Conservation (phyloP, 1,140 invertebrate genomes). For the Mizuhopecten yessoensis region DNA sequence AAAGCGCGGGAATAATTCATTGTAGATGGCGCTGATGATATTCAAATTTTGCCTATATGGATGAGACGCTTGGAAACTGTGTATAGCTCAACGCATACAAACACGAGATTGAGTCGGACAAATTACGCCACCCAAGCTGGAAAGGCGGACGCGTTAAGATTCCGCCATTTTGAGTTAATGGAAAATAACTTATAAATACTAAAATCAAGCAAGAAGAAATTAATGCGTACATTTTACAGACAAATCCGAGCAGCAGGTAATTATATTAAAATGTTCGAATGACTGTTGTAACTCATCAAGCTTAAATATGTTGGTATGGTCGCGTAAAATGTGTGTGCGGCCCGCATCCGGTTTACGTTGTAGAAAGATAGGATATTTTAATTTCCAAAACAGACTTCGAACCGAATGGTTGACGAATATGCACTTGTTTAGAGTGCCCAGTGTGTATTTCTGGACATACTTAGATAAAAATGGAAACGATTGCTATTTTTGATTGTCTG, state of each 20-base stretch:
- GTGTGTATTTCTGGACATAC: neutral
- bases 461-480: neutral
- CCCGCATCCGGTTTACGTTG: constrained; percentile 4
- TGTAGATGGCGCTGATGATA: neutral
- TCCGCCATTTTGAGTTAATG: constrained; percentile 26
- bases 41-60: neutral
- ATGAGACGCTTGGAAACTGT: neutral
- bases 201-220: neutral
- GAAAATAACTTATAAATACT: neutral
- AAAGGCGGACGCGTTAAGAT: neutral
- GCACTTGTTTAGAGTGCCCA: neutral
- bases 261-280: neutral
- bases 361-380: constrained; percentile 28
- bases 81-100: neutral
- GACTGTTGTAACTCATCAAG: neutral
- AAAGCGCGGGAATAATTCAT: neutral
- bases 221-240: neutral
- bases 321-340: neutral
- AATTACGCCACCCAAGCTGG: neutral
- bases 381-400: constrained; percentile 28
- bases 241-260: neutral
- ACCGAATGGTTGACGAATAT: constrained; percentile 1
- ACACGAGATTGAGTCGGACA: neutral
- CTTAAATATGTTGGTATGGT: neutral
- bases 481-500: neutral